phyloP scores from a whole-genome alignment of 2,888 invertebrate genomes.

The Eledone cirrhosa region DNA sequence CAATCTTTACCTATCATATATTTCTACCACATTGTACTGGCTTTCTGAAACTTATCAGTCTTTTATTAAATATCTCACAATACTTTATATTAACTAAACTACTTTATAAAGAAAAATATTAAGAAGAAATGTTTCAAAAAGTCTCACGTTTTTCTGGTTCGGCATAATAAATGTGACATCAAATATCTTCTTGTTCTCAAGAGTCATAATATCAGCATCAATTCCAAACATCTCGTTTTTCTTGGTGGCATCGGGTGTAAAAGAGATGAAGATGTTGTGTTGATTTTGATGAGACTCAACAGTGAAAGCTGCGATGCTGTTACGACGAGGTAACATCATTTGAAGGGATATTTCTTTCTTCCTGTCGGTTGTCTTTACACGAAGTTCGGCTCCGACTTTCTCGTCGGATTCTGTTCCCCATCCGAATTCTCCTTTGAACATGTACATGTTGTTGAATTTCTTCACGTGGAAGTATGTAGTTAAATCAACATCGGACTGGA shows the following conservation, averaged over 20 bases:
- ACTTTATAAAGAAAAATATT: no score
- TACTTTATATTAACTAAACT: no score
- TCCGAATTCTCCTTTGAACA: neutral
- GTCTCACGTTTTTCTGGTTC: slow-evolving; percentile 11
- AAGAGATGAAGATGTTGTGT: neutral
- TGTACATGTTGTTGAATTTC: neutral
- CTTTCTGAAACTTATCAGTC: no score
- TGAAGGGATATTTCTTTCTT: neutral
- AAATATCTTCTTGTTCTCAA: neutral
- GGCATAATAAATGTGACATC: neutral
- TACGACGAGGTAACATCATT: neutral
- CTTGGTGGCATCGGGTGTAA: neutral
- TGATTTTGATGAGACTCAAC: neutral
- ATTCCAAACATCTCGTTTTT: neutral
- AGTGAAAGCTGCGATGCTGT: neutral
- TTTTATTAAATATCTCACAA: no score
- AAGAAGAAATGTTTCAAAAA: no score
- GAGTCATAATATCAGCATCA: neutral
- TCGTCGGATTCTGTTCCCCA: neutral
- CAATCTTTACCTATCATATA: no score
- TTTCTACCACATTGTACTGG: no score
- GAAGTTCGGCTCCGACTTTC: neutral
- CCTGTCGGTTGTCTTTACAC: neutral
- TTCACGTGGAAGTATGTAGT: neutral
- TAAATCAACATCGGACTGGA: neutral